Percentiles rank a stretch among this genome's conserved stretches.
These are phyloP conservation scores for Cossypha polioptera DNA, from an alignment of 2,797 vertebrate genomes.

Conservation along the genomic window DNA sequence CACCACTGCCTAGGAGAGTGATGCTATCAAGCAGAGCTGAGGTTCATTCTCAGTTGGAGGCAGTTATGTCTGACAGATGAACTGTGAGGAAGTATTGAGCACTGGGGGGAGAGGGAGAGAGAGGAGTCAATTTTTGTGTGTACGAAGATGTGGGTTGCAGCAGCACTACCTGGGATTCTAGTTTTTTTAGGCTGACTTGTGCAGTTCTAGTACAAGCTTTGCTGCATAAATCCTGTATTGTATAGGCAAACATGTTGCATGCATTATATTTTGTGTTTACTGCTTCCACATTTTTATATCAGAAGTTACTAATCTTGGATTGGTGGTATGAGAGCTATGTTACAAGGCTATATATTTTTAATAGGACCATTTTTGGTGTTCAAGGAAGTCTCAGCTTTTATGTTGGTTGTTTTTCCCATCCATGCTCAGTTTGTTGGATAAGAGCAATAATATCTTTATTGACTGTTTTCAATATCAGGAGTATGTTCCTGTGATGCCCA, in stretches of 20 bases:
- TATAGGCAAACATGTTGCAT: neutral
- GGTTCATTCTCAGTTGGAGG: neutral
- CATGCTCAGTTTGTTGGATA: neutral
- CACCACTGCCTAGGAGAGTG: neutral
- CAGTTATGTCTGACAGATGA: neutral
- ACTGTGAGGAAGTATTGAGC: neutral
- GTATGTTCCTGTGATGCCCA: neutral
- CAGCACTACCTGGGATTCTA: neutral
- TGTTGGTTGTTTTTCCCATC: neutral
- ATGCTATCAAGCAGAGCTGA: neutral
- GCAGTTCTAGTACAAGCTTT: neutral
- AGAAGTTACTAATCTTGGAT: neutral
- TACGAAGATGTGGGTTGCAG: neutral
- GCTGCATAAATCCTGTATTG: neutral
- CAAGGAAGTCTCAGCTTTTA: neutral
- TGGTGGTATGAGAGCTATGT: neutral
- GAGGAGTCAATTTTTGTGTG: neutral
- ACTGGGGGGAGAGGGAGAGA: fast-evolving
- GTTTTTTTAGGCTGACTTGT: neutral
- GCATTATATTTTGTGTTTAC: neutral
- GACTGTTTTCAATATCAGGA: neutral
- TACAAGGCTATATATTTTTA: neutral
- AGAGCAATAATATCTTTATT: neutral
- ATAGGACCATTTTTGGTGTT: neutral
- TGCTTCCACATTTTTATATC: neutral